phyloP scores from a whole-genome alignment of 2,113 vertebrate species.

The Gavia stellata region DNA sequence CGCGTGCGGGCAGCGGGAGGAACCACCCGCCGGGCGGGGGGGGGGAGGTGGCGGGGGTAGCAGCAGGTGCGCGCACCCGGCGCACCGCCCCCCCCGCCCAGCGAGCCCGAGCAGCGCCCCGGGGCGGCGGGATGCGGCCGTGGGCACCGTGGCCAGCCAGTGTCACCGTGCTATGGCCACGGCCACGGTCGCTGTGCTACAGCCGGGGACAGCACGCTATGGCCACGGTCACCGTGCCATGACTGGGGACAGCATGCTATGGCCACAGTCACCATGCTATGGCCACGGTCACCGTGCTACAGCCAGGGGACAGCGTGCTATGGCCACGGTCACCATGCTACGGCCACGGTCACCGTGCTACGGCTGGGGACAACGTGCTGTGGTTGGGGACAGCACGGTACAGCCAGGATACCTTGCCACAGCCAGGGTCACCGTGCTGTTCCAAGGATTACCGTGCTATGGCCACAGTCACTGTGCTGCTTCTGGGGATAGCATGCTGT shows the following conservation, averaged over 20 bases:
- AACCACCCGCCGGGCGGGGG: neutral
- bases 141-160: no score
- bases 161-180: no score
- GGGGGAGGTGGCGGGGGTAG: neutral
- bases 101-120: neutral
- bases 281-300: neutral
- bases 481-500: accelerated
- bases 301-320: neutral
- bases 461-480: accelerated
- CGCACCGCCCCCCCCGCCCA: neutral
- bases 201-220: neutral
- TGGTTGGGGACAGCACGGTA: neutral
- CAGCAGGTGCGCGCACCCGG: neutral
- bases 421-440: neutral
- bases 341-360: accelerated
- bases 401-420: neutral
- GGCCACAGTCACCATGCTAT: neutral
- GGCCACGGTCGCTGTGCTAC: neutral
- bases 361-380: neutral
- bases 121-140: neutral
- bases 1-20: neutral
- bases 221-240: no score
- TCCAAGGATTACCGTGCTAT: accelerated
- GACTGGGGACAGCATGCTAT: accelerated
- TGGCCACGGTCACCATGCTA: neutral